Evolutionary conservation across 2,113 vertebrate species (phyloP), one percentile per base, ranked within the genome.

Genomic region (Cryptotis parvus): DNA sequence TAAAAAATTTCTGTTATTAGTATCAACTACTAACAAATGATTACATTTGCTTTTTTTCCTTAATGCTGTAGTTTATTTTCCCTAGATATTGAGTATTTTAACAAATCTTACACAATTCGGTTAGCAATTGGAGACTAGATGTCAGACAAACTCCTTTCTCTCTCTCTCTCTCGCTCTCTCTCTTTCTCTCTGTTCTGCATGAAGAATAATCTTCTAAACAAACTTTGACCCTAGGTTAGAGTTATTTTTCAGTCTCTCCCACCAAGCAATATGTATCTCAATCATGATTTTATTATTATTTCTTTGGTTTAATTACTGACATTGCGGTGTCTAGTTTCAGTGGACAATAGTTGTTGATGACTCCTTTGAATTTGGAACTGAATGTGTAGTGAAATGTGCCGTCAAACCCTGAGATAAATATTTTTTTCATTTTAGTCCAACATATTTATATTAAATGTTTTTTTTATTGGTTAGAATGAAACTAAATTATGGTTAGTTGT

Each of bases 331-430:
- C 41, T 78, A 58, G 52, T 93, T 95, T 52, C 24, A 94, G 1
- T 43, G 41, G 68, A 43, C 0, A 20, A 11, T 26, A 10, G 24
- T 65, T 35, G 90, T 94, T 75, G 63, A 83, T 77, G 66, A 6
- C 22, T 69, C 2, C 39, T 69, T 55, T 92, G 43, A 61, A 77
- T 86, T 84, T 93, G 24, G 73, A 87, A 92, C 55, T 70, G 52
- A 43, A 11, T 69, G 9, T 69, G 4, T 87, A 49, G 16, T 89
- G 43, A 83, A 70, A 85, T 90, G 24, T 68, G 15, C 80, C 75
- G 49, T 94, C 72, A 90, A 91, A 78, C 52, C 49, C 87, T 84
- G 73, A 88, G 31, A 55, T 91, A 79, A 91, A 81, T 89, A 78
- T 65, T 66, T 39, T n/a, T 78, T 52, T 90, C 16, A n/a, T 82